Base-by-base conservation (phyloP, 1,140 invertebrate species). In the Drosophila carrolli region DNA sequence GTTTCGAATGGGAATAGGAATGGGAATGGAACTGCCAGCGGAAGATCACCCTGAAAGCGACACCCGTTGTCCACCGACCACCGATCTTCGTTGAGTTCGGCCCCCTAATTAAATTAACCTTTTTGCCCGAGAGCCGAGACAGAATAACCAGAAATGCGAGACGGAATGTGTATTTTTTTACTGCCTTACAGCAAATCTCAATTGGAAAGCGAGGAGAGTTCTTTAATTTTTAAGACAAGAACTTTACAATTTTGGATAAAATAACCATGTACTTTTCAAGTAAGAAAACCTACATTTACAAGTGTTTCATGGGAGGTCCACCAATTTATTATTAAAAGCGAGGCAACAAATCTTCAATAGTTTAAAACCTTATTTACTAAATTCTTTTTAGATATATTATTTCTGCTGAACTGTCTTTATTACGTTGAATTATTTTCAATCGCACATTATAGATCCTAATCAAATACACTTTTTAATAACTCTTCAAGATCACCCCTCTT, bases 41-140 rank as follows among this genome's bases (percentile, higher is more conserved):
- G 37, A 14, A 19, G 53, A 19, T 27, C 73, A 70, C 75, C 51
- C 74, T 70, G 75, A 38, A 46, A 54, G 37, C 43, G 54, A 76
- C 63, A 67, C 44, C 32, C 19, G 32, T 51, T 5, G 9, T 4
- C 16, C 23, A 10, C 6, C 40, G 19, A 23, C 14, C 27, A 10
- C n/a, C 37, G 65, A 66, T 71, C 73, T 75, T 13, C 13, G 44
- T 44, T 55, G 40, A 14, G 51, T 38, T 59, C 37, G 40, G 41
- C 11, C 40, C 38, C n/a, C 32, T 84, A 88, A 88, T 88, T 88
- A 63, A 88, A 88, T 88, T 88, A 84, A 88, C 83, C 83, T 84
- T 58, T 84, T 27, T 56, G 60, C 46, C 79, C 63, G 41, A 35
- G 13, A 46, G 29, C 11, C 37, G 44, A 61, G 41, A 40, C 46